Evolutionary conservation across 1,140 invertebrate species (phyloP), one percentile per base, ranked within the genome.

Genomic region (Chlorops oryzae): DNA sequence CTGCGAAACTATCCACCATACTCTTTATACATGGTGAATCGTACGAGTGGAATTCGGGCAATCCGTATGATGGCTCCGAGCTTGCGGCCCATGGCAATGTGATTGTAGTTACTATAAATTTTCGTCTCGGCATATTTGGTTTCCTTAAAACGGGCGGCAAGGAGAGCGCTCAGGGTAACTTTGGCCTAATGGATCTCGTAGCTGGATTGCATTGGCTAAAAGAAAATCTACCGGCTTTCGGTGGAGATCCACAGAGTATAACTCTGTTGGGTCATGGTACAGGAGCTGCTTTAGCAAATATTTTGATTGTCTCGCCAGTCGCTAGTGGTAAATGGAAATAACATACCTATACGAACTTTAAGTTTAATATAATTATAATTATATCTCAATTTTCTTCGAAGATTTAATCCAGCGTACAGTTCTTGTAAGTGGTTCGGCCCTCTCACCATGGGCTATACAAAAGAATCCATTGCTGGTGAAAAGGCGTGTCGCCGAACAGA

Each of bases 81-180:
- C 76, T 98, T 40, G 89, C 92, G 47, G 87, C 90, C 50, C 85
- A 90, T 61, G 88, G 93, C 51, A 86, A 90, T 67, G 83, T 98
- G 63, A 89, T 98, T 65, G 92, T 98, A 52, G 88, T 98, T 65
- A 94, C 93, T 58, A 86, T 98, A 66, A 98, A 98, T 80, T 99
- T 96, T 80, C 84, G 96, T 61, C 82, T 99, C 49, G 96, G 95
- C 50, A 85, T 96, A 58, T 80, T 98, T 68, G 95, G 95, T 92
- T 93, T 92, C 77, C 79, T 92, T 62, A 92, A 91, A 75, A 90
- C 90, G 54, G 88, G 88, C 62, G 80, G 85, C 56, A 87, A 88
- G 73, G 83, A 83, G 57, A 84, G 86, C 73, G 82, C 86, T 58
- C 89, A 93, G 73, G 92, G 92, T 59, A 96, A 96, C 78, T 96